A percentile compares a stretch with the other conserved stretches of the same genome.
phyloP scores from a whole-genome alignment of 2,888 invertebrate species.

The Sisyra terminalis region DNA sequence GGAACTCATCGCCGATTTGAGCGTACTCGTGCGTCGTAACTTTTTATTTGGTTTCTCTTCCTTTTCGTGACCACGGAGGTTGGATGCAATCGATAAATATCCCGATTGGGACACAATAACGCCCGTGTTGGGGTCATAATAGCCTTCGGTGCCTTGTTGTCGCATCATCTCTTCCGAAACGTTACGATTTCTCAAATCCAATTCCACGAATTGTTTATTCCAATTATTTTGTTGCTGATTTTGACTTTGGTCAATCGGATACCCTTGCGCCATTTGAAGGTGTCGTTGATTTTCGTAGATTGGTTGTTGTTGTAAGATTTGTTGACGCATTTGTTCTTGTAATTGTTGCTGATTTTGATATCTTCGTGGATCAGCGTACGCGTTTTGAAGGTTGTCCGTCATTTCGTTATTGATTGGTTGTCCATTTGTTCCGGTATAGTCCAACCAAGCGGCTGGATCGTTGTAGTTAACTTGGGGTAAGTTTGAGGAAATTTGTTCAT shows the following conservation, averaged over 20 bases:
- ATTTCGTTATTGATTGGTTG: slow-evolving; percentile 23
- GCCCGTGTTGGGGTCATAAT: slow-evolving; percentile 34
- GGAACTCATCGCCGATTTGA: slow-evolving; percentile 66
- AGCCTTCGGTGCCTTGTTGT: slow-evolving; percentile 19
- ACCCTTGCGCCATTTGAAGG: background rate
- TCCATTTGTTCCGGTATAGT: slow-evolving; percentile 17
- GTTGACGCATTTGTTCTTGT: slow-evolving; percentile 13
- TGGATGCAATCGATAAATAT: slow-evolving; percentile 57
- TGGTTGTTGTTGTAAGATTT: slow-evolving; percentile 15
- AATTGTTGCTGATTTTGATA: slow-evolving; percentile 16
- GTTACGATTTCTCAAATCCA: slow-evolving; percentile 33
- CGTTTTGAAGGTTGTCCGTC: slow-evolving; percentile 19
- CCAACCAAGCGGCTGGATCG: slow-evolving; percentile 43
- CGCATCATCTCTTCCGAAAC: slow-evolving; percentile 29
- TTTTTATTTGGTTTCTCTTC: slow-evolving; percentile 38
- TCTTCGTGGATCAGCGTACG: slow-evolving; percentile 20
- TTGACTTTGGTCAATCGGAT: slow-evolving; percentile 19
- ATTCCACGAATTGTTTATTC: slow-evolving; percentile 24
- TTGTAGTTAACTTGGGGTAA: slow-evolving; percentile 34
- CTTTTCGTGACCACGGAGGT: slow-evolving; percentile 27
- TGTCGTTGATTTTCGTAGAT: slow-evolving; percentile 14
- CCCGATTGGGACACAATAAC: slow-evolving; percentile 65
- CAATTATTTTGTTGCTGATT: slow-evolving; percentile 20
- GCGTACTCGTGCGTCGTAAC: slow-evolving; percentile 47
- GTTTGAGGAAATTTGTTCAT: slow-evolving; percentile 34